Evolutionary conservation across 2,113 vertebrate species (phyloP).

Genomic region (Colossoma macropomum): DNA sequence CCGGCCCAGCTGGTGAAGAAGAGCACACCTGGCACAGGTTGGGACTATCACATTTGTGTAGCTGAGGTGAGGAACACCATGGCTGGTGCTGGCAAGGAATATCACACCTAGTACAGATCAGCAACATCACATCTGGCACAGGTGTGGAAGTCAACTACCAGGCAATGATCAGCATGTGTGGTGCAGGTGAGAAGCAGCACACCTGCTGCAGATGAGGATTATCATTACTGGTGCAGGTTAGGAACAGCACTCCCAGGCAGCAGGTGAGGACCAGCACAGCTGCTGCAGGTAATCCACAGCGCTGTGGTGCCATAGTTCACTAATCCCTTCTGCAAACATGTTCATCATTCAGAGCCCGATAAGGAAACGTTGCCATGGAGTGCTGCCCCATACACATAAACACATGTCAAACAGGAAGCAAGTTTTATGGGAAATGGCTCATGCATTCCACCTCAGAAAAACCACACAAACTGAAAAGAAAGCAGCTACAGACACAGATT

Average conservation of each 20-base stretch:
- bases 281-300: background rate
- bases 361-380: conserved; percentile 10
- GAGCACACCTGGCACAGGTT: background rate
- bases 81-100: background rate
- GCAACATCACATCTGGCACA: background rate
- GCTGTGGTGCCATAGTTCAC: background rate
- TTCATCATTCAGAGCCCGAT: background rate
- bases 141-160: background rate
- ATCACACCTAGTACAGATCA: background rate
- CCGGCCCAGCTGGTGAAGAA: background rate
- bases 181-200: background rate
- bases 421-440: background rate
- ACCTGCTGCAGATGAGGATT: background rate
- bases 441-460: background rate
- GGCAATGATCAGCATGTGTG: background rate
- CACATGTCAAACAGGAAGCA: conserved; percentile 5
- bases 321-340: background rate
- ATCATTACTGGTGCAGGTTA: background rate
- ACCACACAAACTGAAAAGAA: background rate
- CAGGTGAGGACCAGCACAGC: too few species aligned
- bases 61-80: background rate
- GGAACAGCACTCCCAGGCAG: too few species aligned
- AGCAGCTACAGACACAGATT: background rate
- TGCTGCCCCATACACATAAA: conserved; percentile 1
- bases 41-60: background rate